These are phyloP conservation scores for Tachycineta bicolor DNA, from an alignment of 2,113 vertebrate species.

Conservation along the genomic window DNA sequence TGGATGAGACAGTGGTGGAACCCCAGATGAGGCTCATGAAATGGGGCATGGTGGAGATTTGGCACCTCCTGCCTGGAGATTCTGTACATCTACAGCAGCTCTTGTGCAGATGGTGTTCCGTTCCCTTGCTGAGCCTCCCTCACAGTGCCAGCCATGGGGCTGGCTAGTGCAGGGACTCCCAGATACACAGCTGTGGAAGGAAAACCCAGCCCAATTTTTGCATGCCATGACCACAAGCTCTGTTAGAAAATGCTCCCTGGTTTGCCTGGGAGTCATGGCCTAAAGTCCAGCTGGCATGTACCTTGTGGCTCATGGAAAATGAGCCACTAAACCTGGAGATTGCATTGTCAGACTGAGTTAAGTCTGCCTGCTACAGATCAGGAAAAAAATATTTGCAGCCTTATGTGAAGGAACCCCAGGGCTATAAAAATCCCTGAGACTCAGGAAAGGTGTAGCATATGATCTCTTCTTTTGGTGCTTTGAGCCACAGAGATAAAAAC, in stretches of 20 bases:
- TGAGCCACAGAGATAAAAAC: neutral
- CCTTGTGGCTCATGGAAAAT: neutral
- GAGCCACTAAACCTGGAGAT: neutral
- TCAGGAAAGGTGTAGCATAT: neutral
- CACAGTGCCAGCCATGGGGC: neutral
- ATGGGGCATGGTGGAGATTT: neutral
- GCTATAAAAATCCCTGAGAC: neutral
- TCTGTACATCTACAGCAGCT: neutral
- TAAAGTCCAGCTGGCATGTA: neutral
- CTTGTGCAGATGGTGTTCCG: neutral
- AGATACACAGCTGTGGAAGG: neutral
- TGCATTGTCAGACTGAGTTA: neutral
- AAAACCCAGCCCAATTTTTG: neutral
- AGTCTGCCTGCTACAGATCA: neutral
- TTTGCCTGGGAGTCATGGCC: neutral
- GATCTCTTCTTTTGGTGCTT: neutral
- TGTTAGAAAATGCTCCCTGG: neutral
- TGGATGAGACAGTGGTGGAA: neutral
- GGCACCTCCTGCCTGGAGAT: neutral
- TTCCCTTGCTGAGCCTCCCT: neutral
- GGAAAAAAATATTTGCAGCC: neutral
- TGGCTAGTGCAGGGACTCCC: neutral
- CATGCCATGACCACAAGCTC: neutral
- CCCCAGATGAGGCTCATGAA: neutral
- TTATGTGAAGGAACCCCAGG: neutral